Evolutionary conservation across 2,797 vertebrate species (phyloP).

Genomic region (Gephyroberyx darwinii): DNA sequence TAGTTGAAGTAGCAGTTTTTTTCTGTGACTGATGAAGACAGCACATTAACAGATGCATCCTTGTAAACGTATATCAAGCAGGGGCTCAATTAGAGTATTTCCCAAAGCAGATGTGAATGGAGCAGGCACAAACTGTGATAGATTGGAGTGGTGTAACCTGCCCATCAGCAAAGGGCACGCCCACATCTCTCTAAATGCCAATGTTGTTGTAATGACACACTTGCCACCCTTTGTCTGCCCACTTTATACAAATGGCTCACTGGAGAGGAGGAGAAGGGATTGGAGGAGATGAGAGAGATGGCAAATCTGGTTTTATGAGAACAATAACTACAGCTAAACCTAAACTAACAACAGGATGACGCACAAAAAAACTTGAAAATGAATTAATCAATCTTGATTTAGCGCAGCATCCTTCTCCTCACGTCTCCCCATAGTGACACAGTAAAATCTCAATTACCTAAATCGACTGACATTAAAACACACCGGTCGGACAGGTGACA

Average conservation of each 20-base stretch:
- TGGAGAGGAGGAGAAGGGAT: conserved; percentile 4
- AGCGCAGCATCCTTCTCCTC: not conserved
- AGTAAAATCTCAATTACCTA: not conserved
- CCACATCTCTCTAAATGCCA: conserved; percentile 6
- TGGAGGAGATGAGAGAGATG: not conserved
- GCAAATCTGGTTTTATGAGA: conserved; percentile 5
- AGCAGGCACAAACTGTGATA: conserved; percentile 12
- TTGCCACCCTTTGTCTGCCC: not conserved
- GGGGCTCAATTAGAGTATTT: not conserved
- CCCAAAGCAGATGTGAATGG: conserved; percentile 27
- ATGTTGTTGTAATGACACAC: not conserved
- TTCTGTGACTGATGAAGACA: conserved; percentile 27
- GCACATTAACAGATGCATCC: conserved; percentile 31
- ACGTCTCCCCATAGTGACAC: not conserved
- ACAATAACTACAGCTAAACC: conserved; percentile 9
- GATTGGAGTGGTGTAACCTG: not conserved
- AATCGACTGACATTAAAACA: too few species aligned
- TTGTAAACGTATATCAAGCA: conserved; percentile 18
- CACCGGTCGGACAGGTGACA: not conserved
- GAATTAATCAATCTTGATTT: not conserved
- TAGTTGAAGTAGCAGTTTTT: conserved; percentile 26
- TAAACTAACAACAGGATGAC: not conserved
- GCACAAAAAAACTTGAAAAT: not conserved
- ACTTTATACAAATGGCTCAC: conserved; percentile 13
- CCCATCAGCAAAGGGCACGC: not conserved